Evolutionary conservation across 2,888 invertebrate genomes (phyloP).

Genomic region (Scaptomyza parva): DNA sequence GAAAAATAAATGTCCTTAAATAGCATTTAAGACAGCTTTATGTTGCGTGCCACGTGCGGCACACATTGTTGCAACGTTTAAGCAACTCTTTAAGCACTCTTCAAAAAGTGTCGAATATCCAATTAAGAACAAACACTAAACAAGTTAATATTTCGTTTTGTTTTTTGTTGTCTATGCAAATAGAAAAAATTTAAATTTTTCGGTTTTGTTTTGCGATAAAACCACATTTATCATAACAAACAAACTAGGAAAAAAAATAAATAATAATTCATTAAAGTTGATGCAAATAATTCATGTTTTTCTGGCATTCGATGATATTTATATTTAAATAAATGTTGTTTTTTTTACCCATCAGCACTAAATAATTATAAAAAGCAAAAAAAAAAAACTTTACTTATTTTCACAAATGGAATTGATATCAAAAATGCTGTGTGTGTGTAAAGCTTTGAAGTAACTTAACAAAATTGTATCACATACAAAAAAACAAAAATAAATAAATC

Average conservation of each 20-base stretch:
- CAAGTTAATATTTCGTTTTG: not conserved
- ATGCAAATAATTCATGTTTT: not conserved
- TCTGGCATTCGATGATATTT: not conserved
- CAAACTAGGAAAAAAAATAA: too few species aligned
- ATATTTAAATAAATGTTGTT: not conserved
- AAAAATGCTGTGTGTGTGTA: too few species aligned
- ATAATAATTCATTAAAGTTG: not conserved
- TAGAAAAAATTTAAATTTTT: not conserved
- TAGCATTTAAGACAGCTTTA: not conserved
- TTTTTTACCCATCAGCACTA: not conserved
- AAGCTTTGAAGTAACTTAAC: too few species aligned
- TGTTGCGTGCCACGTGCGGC: slow-evolving; percentile 4
- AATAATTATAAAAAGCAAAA: not conserved
- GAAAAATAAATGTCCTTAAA: slow-evolving; percentile 7
- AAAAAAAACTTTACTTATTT: too few species aligned
- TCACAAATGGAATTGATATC: not conserved
- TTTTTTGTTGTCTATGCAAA: not conserved
- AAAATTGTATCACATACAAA: too few species aligned
- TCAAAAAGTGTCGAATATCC: too few species aligned
- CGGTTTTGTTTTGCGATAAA: not conserved
- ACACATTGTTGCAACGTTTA: slow-evolving; percentile 2
- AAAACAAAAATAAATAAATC: not conserved
- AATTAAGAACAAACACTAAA: not conserved
- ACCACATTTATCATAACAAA: not conserved
- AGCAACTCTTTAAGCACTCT: too few species aligned